Conservation (phyloP, 2,797 vertebrate species). For the Thunnus albacares region DNA sequence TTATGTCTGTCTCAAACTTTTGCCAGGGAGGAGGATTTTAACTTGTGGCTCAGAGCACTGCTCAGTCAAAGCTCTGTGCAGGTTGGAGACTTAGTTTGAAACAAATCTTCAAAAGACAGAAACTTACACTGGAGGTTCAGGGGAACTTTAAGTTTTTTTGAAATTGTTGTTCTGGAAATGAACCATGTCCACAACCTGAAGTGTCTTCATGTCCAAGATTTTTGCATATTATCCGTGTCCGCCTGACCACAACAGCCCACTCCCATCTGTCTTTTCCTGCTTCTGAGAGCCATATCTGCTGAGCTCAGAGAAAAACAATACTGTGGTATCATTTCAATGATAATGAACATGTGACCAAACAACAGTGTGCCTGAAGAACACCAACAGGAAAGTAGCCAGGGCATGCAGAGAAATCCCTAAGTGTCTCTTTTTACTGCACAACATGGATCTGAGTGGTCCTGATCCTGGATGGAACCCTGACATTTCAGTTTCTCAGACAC, state of each 20-base stretch:
- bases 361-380: conserved; percentile 3
- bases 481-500: neutral
- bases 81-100: conserved; percentile 6
- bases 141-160: neutral
- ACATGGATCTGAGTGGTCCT: neutral
- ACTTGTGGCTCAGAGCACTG: conserved; percentile 9
- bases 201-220: conserved; percentile 33
- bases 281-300: conserved; percentile 29
- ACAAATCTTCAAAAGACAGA: conserved; percentile 10
- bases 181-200: conserved; percentile 23
- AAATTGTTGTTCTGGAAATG: neutral
- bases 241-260: conserved; percentile 47
- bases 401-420: neutral
- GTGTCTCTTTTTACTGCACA: conserved; percentile 7
- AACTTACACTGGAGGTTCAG: neutral
- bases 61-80: conserved; percentile 4
- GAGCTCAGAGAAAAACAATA: conserved; percentile 51
- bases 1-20: conserved; percentile 28
- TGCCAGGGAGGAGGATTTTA: conserved; percentile 24
- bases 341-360: conserved; percentile 43
- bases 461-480: neutral
- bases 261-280: conserved; percentile 64
- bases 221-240: conserved; percentile 19
- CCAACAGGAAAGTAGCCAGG: conserved; percentile 21
- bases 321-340: conserved; percentile 40